Evolutionary conservation across 53 echinoderm and acorn worm species (phyloP).

Genomic region (Paelopatides confundens): DNA sequence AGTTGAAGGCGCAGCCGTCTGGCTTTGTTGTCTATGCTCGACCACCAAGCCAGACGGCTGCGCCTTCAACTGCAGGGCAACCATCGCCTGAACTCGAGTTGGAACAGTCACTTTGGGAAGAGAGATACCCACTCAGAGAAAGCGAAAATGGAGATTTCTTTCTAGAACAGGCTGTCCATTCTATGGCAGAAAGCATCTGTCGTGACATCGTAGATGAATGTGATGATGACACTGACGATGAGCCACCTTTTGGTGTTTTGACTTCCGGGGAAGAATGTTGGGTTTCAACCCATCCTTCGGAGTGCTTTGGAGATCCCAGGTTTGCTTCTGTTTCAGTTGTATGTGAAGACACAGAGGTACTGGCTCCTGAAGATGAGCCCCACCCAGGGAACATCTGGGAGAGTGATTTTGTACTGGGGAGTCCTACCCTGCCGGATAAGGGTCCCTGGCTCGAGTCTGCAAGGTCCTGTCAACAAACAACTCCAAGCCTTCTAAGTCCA

Average conservation of each 20-base stretch:
- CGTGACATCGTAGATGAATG: conserved; percentile 89
- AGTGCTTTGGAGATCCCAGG: conserved; percentile 50
- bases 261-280: not conserved
- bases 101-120: conserved; percentile 48
- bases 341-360: conserved; percentile 37
- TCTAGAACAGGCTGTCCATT: conserved; percentile 94
- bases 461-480: conserved; percentile 58
- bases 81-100: conserved; percentile 23
- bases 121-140: conserved; percentile 34
- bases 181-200: conserved; percentile 92
- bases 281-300: conserved; percentile 7
- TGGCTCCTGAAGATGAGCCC: conserved; percentile 49
- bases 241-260: not conserved
- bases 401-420: conserved; percentile 82
- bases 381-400: conserved; percentile 72
- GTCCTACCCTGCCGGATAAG: conserved; percentile 58
- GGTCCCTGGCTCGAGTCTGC: conserved; percentile 56
- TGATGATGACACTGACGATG: conserved; percentile 46
- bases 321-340: conserved; percentile 37
- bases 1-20: too few species aligned
- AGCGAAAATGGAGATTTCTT: conserved; percentile 49
- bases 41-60: conserved; percentile 1
- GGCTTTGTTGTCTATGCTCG: not conserved
- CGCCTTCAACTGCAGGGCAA: not conserved
- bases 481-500: conserved; percentile 42